A percentile compares a stretch with the other conserved stretches of the same genome.
Evolutionary conservation across 2,888 invertebrate genomes (phyloP).

Genomic region (Trichopoda pennipes): DNA sequence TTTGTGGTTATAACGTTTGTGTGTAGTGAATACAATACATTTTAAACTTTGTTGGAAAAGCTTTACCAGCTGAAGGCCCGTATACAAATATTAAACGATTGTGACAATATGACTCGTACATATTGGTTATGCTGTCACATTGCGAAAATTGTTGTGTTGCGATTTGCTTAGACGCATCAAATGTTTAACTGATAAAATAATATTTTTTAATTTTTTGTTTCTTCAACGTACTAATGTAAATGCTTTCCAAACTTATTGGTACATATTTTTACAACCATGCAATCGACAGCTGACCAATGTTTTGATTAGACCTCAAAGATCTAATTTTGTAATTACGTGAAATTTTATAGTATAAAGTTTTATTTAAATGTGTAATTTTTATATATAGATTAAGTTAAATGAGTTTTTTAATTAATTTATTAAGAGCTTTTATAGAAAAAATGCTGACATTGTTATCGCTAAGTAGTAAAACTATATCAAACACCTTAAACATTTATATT

Average conservation of each 20-base stretch:
- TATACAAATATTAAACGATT: too few relatives aligned
- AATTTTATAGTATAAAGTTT: conserved; percentile 10
- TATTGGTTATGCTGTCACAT: too few relatives aligned
- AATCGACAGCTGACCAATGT: conserved; percentile 43
- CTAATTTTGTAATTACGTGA: conserved; percentile 33
- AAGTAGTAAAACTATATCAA: conserved; percentile 83
- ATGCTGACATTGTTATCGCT: conserved; percentile 85
- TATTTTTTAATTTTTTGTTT: too few relatives aligned
- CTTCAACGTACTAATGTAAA: too few relatives aligned
- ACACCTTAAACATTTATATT: conserved; percentile 85
- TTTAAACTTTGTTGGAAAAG: too few relatives aligned
- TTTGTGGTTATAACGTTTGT: too few relatives aligned
- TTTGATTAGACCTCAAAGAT: not conserved
- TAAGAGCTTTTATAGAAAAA: conserved; percentile 83
- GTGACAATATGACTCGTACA: too few relatives aligned
- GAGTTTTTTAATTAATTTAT: conserved; percentile 83
- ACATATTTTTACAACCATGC: conserved; percentile 5
- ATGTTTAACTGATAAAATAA: too few relatives aligned
- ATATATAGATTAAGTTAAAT: conserved; percentile 75
- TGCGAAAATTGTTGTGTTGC: too few relatives aligned
- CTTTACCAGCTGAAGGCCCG: too few relatives aligned
- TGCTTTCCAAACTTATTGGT: not conserved
- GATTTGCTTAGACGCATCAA: too few relatives aligned
- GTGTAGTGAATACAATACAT: too few relatives aligned
- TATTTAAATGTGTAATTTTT: not conserved